Base-by-base conservation (phyloP, 2,797 vertebrate species). In the Rhinophrynus dorsalis region DNA sequence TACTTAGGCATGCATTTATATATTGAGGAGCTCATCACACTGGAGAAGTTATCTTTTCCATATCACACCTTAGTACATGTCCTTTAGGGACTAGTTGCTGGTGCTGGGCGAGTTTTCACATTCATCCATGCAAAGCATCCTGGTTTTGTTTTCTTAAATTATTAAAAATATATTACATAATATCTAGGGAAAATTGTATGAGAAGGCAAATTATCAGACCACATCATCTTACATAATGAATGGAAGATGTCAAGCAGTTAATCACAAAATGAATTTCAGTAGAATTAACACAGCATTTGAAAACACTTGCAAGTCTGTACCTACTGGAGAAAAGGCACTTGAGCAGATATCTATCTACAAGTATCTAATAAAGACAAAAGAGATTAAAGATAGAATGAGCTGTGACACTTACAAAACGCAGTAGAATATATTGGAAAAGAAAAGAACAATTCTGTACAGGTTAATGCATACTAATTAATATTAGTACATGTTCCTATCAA, bases 261-360 rank as follows among this genome's bases (percentile, higher is more conserved):
- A 27, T 64, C 61, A 52, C 32, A 64, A 64, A 64, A 52, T 13
- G 24, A 27, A n/a, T 20, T 52, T 18, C 10, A n/a, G 30, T 65
- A 26, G 27, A 33, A 42, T 42, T 54, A 54, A 54, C 37, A 17
- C 35, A 54, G 12, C 42, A 54, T 18, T 42, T 65, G 17, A 65
- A 12, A 2, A 50, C 11, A 27, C 24, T 4, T 18, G 20, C n/a
- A 50, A 52, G 59, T 30, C 26, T n/a, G 17, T 30, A 54, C 23
- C 40, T 51, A 51, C 9, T 13, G 15, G 11, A 52, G 47, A 6
- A 52, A 20, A 40, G 3, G 17, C 23, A 42, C 27, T 30, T 42
- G n/a, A 65, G 32, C 21, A 42, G 26, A 26, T 18, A 63, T 38
- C 45, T 51, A 51, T 8, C 13, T 54, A 18, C 61, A 15, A 65